Percentiles rank a stretch among this genome's conserved stretches.
Conservation (phyloP, 2,797 vertebrate genomes). For the Rhinoraja longicauda region DNA sequence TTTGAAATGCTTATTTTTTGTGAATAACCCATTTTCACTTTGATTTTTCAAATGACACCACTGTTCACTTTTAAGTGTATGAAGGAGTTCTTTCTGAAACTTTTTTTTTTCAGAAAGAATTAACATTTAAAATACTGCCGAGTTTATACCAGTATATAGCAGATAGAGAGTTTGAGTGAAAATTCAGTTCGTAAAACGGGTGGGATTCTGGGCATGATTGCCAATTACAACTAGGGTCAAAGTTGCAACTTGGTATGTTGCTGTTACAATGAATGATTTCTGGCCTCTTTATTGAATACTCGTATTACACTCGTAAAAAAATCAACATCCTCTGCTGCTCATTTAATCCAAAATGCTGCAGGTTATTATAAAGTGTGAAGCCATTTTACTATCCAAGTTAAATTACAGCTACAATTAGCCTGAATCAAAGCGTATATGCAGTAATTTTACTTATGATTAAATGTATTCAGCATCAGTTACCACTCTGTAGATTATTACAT, state of each 20-base stretch:
- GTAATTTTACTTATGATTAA: constrained; percentile 31
- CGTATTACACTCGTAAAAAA: background rate
- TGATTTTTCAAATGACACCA: background rate
- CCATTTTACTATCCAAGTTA: background rate
- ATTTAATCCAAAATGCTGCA: background rate
- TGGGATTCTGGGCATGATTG: background rate
- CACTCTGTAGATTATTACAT: background rate
- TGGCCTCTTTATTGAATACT: background rate
- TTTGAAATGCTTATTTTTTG: constrained; percentile 6
- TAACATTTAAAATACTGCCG: background rate
- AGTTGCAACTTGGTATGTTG: background rate
- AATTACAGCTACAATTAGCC: background rate
- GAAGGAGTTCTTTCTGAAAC: background rate
- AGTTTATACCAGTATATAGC: background rate
- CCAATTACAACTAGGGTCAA: background rate
- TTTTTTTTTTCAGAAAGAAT: background rate
- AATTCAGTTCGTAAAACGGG: background rate
- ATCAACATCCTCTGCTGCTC: background rate
- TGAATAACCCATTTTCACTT: background rate
- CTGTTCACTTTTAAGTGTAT: background rate
- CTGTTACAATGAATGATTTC: background rate
- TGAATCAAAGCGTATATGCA: background rate
- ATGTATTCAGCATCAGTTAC: background rate
- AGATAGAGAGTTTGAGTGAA: background rate
- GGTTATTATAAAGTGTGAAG: background rate